Conservation (phyloP, 2,888 invertebrate species). For the Scaptomyza flava region DNA sequence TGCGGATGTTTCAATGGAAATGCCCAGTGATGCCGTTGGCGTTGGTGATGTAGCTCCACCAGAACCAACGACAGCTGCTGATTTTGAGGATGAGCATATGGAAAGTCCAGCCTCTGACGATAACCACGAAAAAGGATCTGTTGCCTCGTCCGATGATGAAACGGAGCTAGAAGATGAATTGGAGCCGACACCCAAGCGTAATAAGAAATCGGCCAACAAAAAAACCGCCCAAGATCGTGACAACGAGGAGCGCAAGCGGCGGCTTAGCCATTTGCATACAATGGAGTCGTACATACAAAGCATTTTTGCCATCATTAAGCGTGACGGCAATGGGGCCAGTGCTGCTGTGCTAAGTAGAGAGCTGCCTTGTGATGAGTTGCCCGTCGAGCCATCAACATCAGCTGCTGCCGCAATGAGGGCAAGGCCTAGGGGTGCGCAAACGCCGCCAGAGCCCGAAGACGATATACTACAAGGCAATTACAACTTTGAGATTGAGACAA, state of each 20-base stretch:
- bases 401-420: constrained; percentile 53
- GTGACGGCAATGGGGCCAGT: constrained; percentile 67
- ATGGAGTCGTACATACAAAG: constrained; percentile 84
- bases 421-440: constrained; percentile 52
- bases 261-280: constrained; percentile 80
- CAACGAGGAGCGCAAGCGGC: constrained; percentile 81
- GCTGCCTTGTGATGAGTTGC: constrained; percentile 61
- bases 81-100: constrained; percentile 61
- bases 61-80: constrained; percentile 31
- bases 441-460: constrained; percentile 62
- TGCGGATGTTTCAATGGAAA: constrained; percentile 52
- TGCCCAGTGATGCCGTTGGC: constrained; percentile 13
- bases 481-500: constrained; percentile 50
- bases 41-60: constrained; percentile 9
- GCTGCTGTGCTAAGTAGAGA: constrained; percentile 39
- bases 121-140: constrained; percentile 50
- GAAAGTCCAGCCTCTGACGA: constrained; percentile 47
- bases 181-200: constrained; percentile 55
- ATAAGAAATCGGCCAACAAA: constrained; percentile 69
- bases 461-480: constrained; percentile 26
- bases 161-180: constrained; percentile 61
- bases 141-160: constrained; percentile 64
- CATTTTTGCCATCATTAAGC: constrained; percentile 82
- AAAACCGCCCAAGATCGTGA: constrained; percentile 80
- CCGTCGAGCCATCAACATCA: constrained; percentile 64